Base-by-base conservation (phyloP, 2,888 invertebrate species). In the Podotricha telesiphe region DNA sequence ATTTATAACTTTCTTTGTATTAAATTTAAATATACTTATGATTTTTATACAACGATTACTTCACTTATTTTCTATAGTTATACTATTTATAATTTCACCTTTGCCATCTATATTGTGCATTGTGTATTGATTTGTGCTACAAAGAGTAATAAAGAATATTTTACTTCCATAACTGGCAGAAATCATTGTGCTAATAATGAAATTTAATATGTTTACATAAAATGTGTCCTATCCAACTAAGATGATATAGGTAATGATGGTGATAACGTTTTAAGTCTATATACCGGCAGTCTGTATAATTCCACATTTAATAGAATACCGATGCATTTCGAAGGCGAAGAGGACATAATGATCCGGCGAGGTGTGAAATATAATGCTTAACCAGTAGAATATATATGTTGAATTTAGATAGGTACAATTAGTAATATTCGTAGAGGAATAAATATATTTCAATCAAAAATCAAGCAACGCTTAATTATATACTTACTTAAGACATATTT, bases 241-340 rank as follows among this genome's bases (percentile, higher is more conserved):
- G 51, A 51, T 51, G n/a, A n/a, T n/a, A n/a, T n/a, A n/a, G n/a
- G n/a, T 51, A 51, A 51, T 51, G 22, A 51, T 50, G 20, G 19
- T 50, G 50, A 50, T 20, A 50, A 50, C 20, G 11, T 5, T 51
- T n/a, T 22, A 51, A 51, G 20, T 51, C 2, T 22, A 13, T 7
- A 50, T 15, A 15, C 37, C 8, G 8, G 51, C 51, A 22, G n/a
- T 13, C 22, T 53, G 8, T 28, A 53, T 8, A 53, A 28, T n/a
- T 8, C 7, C 6, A 37, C 10, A 37, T 8, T 37, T 37, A 1
- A 37, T 4, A 37, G 10, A 37, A 37, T 37, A 37, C 6, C 28
- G 2, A 6, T 28, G n/a, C n/a, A n/a, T n/a, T n/a, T n/a, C n/a
- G n/a, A n/a, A n/a, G n/a, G n/a, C n/a, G n/a, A n/a, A n/a, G n/a